Evolutionary conservation across 2,888 invertebrate species (phyloP), one percentile per base, ranked within the genome.

Genomic region (Amphipoea oculea): DNA sequence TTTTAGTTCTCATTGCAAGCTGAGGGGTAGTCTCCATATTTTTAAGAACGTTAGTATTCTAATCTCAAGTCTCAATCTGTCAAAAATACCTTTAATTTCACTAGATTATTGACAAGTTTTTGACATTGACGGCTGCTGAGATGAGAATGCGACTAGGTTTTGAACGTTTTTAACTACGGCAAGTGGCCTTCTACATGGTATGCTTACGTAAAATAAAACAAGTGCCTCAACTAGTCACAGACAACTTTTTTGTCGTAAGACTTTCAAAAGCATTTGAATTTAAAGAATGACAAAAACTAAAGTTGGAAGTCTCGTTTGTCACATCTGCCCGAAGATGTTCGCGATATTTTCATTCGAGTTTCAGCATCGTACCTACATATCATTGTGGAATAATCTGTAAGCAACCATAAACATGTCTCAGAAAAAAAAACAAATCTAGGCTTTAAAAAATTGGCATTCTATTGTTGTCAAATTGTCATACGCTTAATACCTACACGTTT

Each of bases 391-490:
- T 57, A 68, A 62, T 60, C n/a, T 60, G 71, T 81, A 70, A 81
- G 73, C 76, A 71, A 65, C 4, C 45, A 74, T 36, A 71, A 71
- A 62, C 29, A 29, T 72, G 23, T 45, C 9, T 45, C 29, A 20
- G 2, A 65, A 57, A 14, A 78, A 72, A 66, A 36, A 23, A 14
- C 36, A 36, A 48, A 29, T 6, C 14, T 23, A 14, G 54, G 9
- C n/a, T 68, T 73, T 17, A 23, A 76, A 54, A 78, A 86, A 78
- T 69, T 82, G 78, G 78, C 84, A 80, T 78, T 42, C 54, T 29
- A 62, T 65, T 78, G 73, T 81, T 81, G 42, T 45, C 45, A 45
- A 45, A 11, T 45, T 45, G 11, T 73, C 66, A 78, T 17, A 62
- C 65, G 23, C 40, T 67, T 62, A 65, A 69, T 60, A 45, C 45